phyloP scores from a whole-genome alignment of 2,113 vertebrate genomes.

The Xenopus borealis region DNA sequence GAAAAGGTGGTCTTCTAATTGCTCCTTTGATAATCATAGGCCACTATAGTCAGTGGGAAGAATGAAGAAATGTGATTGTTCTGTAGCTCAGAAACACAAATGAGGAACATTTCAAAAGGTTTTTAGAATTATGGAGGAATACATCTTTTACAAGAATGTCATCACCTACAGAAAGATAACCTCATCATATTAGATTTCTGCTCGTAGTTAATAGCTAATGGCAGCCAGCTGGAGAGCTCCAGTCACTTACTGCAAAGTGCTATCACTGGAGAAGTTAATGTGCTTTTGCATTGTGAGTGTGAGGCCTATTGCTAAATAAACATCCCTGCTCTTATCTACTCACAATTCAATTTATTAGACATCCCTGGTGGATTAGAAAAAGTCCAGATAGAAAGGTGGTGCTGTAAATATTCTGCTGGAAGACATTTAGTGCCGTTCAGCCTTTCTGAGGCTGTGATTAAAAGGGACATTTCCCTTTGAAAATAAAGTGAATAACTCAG shows the following conservation, averaged over 20 bases:
- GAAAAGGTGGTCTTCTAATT: too few species aligned
- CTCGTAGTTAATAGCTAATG: too few species aligned
- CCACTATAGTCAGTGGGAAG: too few species aligned
- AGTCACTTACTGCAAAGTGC: neutral
- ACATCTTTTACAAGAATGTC: too few species aligned
- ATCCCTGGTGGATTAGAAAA: slow-evolving; percentile 34
- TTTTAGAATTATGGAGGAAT: too few species aligned
- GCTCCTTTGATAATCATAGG: too few species aligned
- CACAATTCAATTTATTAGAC: slow-evolving; percentile 46
- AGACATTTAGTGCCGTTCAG: slow-evolving; percentile 33
- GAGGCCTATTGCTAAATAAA: slow-evolving; percentile 21
- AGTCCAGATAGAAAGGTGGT: slow-evolving; percentile 18
- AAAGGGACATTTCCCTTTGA: slow-evolving; percentile 34
- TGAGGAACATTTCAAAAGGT: too few species aligned
- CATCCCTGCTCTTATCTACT: slow-evolving; percentile 39
- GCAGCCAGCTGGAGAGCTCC: neutral
- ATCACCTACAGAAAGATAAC: too few species aligned
- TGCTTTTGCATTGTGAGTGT: slow-evolving; percentile 12
- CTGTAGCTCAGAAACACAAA: too few species aligned
- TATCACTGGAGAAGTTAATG: neutral
- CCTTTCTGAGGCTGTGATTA: slow-evolving; percentile 29
- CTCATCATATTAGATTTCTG: too few species aligned
- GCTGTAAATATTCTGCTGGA: slow-evolving; percentile 36
- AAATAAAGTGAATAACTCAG: slow-evolving; percentile 12
- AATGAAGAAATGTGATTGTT: too few species aligned